Conservation (phyloP, 2,797 vertebrate genomes). For the Jordanella pulchra region DNA sequence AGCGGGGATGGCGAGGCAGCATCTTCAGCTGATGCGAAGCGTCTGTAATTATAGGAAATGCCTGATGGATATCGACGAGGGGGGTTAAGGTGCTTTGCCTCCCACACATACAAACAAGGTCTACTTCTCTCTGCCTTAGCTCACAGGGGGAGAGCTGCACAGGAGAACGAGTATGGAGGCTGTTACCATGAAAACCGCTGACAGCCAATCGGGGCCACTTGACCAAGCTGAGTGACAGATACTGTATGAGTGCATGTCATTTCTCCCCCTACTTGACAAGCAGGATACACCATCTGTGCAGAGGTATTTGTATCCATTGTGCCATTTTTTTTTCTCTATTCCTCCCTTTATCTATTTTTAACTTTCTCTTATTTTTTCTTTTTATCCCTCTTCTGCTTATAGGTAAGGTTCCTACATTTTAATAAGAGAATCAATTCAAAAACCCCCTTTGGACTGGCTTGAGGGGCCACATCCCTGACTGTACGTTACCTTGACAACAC, state of each 20-base stretch:
- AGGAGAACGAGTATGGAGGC: constrained; percentile 24
- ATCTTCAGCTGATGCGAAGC: constrained; percentile 33
- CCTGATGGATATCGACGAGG: constrained; percentile 24
- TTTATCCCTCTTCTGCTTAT: background rate
- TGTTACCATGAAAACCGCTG: constrained; percentile 73
- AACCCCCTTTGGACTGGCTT: constrained; percentile 34
- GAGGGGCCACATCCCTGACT: constrained; percentile 41
- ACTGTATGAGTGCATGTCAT: constrained; percentile 19
- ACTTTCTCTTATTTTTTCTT: background rate
- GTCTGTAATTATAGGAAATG: constrained; percentile 43
- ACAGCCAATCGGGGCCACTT: constrained; percentile 62
- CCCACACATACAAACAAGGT: constrained; percentile 23
- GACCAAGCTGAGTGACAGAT: constrained; percentile 69
- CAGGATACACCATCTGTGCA: constrained; percentile 29
- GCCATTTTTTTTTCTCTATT: background rate
- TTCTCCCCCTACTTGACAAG: background rate
- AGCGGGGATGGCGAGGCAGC: background rate
- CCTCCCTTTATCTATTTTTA: background rate
- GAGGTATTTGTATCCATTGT: background rate
- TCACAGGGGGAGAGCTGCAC: constrained; percentile 33
- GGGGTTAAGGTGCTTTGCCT: constrained; percentile 10
- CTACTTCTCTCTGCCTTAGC: constrained; percentile 31
- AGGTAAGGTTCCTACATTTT: constrained; percentile 32
- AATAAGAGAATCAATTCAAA: constrained; percentile 50
- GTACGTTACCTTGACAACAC: constrained; percentile 64